These are phyloP conservation scores for Sebastolobus altivelis DNA, from an alignment of 2,797 vertebrate genomes.

Conservation along the genomic window DNA sequence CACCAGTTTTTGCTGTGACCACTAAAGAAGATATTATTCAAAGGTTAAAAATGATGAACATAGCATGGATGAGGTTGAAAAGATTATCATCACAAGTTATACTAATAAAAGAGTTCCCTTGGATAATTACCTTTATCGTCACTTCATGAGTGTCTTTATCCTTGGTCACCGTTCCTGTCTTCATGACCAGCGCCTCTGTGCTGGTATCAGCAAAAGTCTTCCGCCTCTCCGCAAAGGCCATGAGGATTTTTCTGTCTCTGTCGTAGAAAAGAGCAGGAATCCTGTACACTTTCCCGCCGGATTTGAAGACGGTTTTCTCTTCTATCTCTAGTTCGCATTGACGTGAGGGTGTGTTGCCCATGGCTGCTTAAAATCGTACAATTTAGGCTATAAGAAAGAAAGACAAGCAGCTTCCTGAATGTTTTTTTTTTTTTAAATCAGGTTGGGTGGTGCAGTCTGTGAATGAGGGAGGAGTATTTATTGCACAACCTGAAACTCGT, in stretches of 20 bases:
- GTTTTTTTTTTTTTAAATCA: background rate
- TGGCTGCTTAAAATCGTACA: background rate
- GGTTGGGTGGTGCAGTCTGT: background rate
- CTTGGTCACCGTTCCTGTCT: background rate
- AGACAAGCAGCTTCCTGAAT: background rate
- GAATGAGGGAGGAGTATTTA: background rate
- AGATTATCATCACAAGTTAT: background rate
- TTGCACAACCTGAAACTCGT: background rate
- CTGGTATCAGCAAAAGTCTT: fast-evolving
- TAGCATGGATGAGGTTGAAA: background rate
- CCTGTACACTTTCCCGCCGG: background rate
- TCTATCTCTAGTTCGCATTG: fast-evolving
- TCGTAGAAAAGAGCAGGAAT: background rate
- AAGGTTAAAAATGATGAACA: background rate
- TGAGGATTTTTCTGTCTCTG: background rate
- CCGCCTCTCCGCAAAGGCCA: background rate
- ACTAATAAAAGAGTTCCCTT: background rate
- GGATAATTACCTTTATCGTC: background rate
- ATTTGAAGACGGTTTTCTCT: background rate
- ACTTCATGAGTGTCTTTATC: background rate
- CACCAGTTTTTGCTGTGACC: background rate
- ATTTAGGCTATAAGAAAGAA: background rate
- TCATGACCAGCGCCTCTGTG: background rate
- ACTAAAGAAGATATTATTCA: conserved; percentile 17
- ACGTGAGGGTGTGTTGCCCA: background rate